These are phyloP conservation scores for Eupithecia subfuscata DNA, from an alignment of 2,888 invertebrate genomes.

Conservation along the genomic window DNA sequence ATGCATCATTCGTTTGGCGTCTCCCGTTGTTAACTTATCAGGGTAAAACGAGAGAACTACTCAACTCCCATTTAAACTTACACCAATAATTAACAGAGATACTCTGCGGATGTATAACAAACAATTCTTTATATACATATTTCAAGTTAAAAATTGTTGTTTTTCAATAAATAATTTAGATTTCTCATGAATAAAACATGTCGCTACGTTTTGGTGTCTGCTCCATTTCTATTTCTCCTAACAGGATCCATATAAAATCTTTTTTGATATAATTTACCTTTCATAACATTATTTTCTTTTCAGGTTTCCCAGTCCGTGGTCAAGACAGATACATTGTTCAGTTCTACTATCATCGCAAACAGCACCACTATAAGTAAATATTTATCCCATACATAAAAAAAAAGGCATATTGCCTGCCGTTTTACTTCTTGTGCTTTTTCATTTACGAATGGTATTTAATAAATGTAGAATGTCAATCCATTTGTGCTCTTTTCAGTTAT, in stretches of 20 bases:
- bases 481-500: conserved; percentile 83
- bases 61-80: background rate
- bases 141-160: background rate
- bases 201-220: background rate
- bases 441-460: background rate
- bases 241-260: background rate
- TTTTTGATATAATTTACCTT: background rate
- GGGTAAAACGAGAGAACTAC: background rate
- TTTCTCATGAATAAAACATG: background rate
- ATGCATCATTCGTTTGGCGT: background rate
- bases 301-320: conserved; percentile 92
- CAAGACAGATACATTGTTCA: conserved; percentile 93
- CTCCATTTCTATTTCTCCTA: background rate
- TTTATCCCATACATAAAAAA: background rate
- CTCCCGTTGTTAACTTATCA: background rate
- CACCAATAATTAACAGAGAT: background rate
- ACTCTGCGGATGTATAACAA: background rate
- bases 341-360: conserved; percentile 95
- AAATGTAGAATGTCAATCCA: background rate
- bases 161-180: no score
- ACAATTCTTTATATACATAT: no score
- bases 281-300: background rate
- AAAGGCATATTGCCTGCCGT: background rate
- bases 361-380: conserved; percentile 90
- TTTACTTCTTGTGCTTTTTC: background rate